Evolutionary conservation across 1,140 invertebrate species (phyloP).

Genomic region (Ips typographus): DNA sequence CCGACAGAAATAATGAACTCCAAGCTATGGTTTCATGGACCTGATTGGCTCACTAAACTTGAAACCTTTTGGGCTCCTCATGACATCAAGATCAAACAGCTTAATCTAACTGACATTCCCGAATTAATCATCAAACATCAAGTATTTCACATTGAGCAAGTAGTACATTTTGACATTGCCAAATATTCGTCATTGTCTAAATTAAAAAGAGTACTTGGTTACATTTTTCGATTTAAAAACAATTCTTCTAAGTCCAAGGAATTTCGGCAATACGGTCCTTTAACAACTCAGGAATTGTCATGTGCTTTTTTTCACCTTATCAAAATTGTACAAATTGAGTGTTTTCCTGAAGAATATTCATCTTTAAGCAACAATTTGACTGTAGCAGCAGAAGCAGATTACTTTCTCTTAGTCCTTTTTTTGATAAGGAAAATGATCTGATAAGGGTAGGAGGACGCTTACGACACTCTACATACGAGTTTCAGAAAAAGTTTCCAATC

Average conservation of each 20-base stretch:
- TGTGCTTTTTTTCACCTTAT: conserved; percentile 5
- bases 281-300: conserved; percentile 8
- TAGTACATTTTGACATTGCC: not conserved
- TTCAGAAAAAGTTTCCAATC: conserved; percentile 40
- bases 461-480: conserved; percentile 28
- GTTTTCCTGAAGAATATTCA: conserved; percentile 14
- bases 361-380: conserved; percentile 15
- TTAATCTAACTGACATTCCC: not conserved
- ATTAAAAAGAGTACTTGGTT: conserved; percentile 21
- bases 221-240: conserved; percentile 14
- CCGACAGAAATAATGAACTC: conserved; percentile 8
- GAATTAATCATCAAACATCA: conserved; percentile 4
- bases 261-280: not conserved
- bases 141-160: not conserved
- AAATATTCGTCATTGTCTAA: conserved; percentile 14
- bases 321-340: conserved; percentile 16
- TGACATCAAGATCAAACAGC: not conserved
- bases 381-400: conserved; percentile 17
- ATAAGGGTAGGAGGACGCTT: conserved; percentile 44
- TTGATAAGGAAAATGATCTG: conserved; percentile 32
- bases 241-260: conserved; percentile 16
- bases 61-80: conserved; percentile 11
- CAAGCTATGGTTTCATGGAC: conserved; percentile 34
- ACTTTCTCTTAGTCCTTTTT: conserved; percentile 33
- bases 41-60: conserved; percentile 18